Percentiles rank a stretch among this genome's conserved stretches.
These are phyloP conservation scores for Brachyptera risi DNA, from an alignment of 2,888 invertebrate species.

Conservation along the genomic window DNA sequence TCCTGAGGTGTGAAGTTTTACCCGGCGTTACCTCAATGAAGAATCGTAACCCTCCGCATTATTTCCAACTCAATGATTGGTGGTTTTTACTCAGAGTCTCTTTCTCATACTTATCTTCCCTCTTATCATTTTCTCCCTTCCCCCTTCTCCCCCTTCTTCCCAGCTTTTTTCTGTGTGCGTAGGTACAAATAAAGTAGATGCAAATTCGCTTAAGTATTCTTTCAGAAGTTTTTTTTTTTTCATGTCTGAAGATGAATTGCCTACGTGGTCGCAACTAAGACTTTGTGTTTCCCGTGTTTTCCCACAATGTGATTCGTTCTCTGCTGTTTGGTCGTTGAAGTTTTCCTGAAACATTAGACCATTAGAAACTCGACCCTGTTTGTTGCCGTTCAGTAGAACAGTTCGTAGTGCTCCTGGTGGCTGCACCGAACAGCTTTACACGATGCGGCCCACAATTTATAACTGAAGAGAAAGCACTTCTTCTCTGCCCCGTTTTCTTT, in stretches of 20 bases:
- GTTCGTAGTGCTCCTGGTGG: neutral
- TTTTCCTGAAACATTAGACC: slow-evolving; percentile 13
- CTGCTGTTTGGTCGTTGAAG: slow-evolving; percentile 3
- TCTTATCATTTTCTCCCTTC: neutral
- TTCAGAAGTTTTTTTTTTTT: neutral
- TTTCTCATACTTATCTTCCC: neutral
- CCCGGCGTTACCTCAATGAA: too few species aligned
- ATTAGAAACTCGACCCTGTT: neutral
- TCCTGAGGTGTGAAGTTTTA: too few species aligned
- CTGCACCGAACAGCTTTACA: slow-evolving; percentile 14
- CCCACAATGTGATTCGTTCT: slow-evolving; percentile 10
- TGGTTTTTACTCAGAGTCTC: neutral
- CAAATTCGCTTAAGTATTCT: slow-evolving; percentile 15
- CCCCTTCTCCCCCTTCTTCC: neutral
- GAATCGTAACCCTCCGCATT: too few species aligned
- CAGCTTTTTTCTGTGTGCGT: neutral
- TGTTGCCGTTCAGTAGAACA: neutral
- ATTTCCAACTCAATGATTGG: neutral
- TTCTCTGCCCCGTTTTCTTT: neutral
- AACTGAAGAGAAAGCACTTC: neutral
- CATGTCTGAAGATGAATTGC: neutral
- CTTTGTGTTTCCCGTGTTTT: slow-evolving; percentile 13
- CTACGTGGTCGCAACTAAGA: neutral
- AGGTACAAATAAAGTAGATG: slow-evolving; percentile 20
- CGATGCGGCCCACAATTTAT: slow-evolving; percentile 16